Evolutionary conservation across 2,797 vertebrate genomes (phyloP).

Genomic region (Cynodonichthys magdalenae): DNA sequence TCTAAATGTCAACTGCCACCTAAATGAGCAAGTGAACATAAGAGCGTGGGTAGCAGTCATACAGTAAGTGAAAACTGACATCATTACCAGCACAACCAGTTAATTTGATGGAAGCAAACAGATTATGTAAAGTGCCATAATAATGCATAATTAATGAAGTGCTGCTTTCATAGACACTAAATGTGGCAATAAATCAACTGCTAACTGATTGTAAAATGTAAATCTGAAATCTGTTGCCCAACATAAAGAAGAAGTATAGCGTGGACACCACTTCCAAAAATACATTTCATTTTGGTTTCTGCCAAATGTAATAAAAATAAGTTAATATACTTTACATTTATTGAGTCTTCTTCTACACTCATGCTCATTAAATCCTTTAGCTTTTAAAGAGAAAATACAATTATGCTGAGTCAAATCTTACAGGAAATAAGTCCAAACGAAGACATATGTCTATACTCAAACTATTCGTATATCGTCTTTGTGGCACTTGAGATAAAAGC

Average conservation of each 20-base stretch:
- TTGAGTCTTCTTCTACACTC: too few relatives aligned
- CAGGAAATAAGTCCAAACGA: slow-evolving; percentile 7
- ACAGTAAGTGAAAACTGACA: slow-evolving; percentile 45
- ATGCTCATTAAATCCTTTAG: too few relatives aligned
- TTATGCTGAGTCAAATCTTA: slow-evolving; percentile 10
- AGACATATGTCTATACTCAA: slow-evolving; percentile 15
- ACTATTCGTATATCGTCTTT: slow-evolving; percentile 14
- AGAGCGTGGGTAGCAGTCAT: slow-evolving; percentile 37
- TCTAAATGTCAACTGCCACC: slow-evolving; percentile 15
- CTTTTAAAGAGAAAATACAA: slow-evolving; percentile 1
- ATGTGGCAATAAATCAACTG: neutral
- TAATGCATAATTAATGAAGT: slow-evolving; percentile 11
- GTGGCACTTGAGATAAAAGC: slow-evolving; percentile 45
- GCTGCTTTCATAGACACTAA: neutral
- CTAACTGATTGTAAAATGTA: neutral
- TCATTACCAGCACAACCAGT: slow-evolving; percentile 30
- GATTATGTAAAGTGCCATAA: slow-evolving; percentile 17
- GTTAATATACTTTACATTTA: neutral
- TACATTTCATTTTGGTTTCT: neutral
- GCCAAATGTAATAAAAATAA: neutral
- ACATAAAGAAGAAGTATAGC: neutral
- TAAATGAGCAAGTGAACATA: slow-evolving; percentile 39
- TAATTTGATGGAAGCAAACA: slow-evolving; percentile 19
- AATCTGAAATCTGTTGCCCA: neutral
- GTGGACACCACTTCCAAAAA: neutral